These are phyloP conservation scores for Camponotus pennsylvanicus DNA, from an alignment of 1,140 invertebrate species.

Conservation along the genomic window DNA sequence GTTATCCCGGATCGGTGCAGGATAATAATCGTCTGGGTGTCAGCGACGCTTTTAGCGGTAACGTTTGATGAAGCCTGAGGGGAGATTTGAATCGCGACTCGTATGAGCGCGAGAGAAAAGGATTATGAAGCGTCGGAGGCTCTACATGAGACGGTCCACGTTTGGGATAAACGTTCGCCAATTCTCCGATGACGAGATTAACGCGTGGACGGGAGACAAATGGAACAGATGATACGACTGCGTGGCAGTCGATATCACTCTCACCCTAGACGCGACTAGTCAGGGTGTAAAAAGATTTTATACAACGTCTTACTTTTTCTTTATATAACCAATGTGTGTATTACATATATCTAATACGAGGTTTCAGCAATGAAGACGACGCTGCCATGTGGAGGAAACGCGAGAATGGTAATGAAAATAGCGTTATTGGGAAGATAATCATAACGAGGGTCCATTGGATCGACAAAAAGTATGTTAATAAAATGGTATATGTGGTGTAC, in stretches of 20 bases:
- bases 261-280: neutral
- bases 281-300: constrained; percentile 36
- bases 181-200: neutral
- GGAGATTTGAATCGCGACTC: neutral
- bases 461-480: neutral
- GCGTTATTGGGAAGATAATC: neutral
- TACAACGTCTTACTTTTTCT: constrained; percentile 28
- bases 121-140: neutral
- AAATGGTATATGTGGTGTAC: neutral
- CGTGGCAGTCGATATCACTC: neutral
- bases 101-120: too few relatives aligned
- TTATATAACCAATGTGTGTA: constrained; percentile 1
- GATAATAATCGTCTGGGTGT: constrained; percentile 66
- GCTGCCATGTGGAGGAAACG: neutral
- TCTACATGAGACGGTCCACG: neutral
- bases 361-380: neutral
- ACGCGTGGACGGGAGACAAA: neutral
- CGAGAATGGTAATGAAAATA: constrained; percentile 7
- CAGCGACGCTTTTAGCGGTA: constrained; percentile 67
- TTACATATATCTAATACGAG: constrained; percentile 4
- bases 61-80: constrained; percentile 8
- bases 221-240: neutral
- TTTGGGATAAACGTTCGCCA: neutral
- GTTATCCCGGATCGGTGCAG: constrained; percentile 70
- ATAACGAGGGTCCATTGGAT: neutral